Percentiles rank a stretch among this genome's conserved stretches.
These are phyloP conservation scores for Plagodis pulveraria DNA, from an alignment of 2,888 invertebrate species.

Conservation along the genomic window DNA sequence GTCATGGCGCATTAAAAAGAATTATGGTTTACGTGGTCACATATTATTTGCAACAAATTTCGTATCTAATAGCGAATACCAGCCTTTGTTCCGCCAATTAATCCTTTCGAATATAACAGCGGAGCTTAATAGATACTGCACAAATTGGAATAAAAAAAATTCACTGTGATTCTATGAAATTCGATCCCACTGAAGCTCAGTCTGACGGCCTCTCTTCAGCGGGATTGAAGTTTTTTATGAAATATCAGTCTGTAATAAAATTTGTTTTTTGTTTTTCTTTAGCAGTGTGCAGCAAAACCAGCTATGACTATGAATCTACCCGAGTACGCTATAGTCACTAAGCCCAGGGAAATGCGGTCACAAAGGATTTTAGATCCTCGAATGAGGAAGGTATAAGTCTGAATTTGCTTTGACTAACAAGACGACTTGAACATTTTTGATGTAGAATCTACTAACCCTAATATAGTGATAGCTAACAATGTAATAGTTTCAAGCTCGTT, in stretches of 20 bases:
- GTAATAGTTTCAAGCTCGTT: too few relatives aligned
- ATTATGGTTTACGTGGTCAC: too few relatives aligned
- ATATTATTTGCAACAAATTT: too few relatives aligned
- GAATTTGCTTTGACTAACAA: slow-evolving; percentile 26
- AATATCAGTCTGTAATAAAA: slow-evolving; percentile 9
- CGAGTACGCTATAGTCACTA: slow-evolving; percentile 65
- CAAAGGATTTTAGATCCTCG: slow-evolving; percentile 49
- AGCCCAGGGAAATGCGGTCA: slow-evolving; percentile 52
- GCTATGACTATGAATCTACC: slow-evolving; percentile 51
- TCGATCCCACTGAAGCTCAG: too few relatives aligned
- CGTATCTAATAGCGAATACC: too few relatives aligned
- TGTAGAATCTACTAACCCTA: slow-evolving; percentile 6
- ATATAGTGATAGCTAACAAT: neutral
- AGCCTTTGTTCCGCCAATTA: too few relatives aligned
- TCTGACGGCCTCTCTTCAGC: neutral
- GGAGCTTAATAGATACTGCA: too few relatives aligned
- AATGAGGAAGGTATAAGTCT: slow-evolving; percentile 59
- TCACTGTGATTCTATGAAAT: too few relatives aligned
- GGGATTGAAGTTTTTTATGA: neutral
- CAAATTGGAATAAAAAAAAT: too few relatives aligned
- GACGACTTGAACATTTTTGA: too few relatives aligned
- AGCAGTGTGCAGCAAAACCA: slow-evolving; percentile 32
- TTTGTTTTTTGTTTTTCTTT: slow-evolving; percentile 23
- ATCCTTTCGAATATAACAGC: too few relatives aligned
- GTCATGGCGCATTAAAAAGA: too few relatives aligned